Conservation (phyloP, 2,888 invertebrate species). For the Linnaemya vulpina region DNA sequence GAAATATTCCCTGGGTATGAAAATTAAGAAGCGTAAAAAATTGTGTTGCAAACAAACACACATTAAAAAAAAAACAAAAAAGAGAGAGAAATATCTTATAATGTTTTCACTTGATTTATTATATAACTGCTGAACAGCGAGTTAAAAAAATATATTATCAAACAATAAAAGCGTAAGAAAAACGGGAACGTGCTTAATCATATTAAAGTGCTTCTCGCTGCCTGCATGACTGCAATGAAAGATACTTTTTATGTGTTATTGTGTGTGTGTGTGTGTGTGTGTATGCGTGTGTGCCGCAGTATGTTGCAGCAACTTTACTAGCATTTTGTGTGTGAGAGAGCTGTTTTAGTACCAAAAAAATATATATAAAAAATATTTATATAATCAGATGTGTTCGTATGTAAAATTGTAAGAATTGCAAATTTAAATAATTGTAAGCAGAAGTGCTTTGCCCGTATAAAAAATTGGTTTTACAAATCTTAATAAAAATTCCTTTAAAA, state of each 20-base stretch:
- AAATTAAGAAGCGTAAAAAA: constrained; percentile 41
- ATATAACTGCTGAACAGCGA: constrained; percentile 45
- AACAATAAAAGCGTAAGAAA: constrained; percentile 14
- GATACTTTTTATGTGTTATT: constrained; percentile 13
- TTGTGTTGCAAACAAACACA: too few species aligned
- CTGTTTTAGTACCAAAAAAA: constrained; percentile 20
- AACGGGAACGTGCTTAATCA: constrained; percentile 63
- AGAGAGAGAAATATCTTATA: constrained; percentile 45
- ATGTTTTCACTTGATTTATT: constrained; percentile 66
- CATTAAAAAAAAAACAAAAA: constrained; percentile 1
- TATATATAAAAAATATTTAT: too few species aligned
- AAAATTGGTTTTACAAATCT: too few species aligned
- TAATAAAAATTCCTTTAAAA: too few species aligned
- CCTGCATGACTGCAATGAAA: constrained; percentile 10
- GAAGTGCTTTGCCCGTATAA: too few species aligned
- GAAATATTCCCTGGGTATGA: constrained; percentile 46
- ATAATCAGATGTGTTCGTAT: neutral
- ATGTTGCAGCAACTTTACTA: constrained; percentile 10
- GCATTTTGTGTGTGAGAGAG: constrained; percentile 50
- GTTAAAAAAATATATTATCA: constrained; percentile 23
- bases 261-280: too few species aligned
- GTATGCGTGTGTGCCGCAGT: constrained; percentile 7
- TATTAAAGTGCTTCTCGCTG: constrained; percentile 56
- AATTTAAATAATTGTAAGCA: neutral
- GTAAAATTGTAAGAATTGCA: neutral